These are phyloP conservation scores for Acanthosepion lycidas DNA, from an alignment of 2,888 invertebrate genomes.

Conservation along the genomic window DNA sequence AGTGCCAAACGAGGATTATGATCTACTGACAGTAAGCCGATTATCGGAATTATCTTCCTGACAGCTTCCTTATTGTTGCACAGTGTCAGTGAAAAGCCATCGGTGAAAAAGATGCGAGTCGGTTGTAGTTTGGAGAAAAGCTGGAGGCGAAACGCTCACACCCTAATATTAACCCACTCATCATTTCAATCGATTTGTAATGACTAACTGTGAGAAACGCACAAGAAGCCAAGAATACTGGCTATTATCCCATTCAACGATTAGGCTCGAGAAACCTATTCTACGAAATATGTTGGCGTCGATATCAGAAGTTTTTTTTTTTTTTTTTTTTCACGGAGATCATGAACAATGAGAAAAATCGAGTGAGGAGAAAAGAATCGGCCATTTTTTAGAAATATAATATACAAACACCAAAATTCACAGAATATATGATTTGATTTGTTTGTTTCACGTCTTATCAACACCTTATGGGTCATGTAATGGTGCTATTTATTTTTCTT, in stretches of 20 bases:
- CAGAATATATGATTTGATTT: too few species aligned
- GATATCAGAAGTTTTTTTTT: background rate
- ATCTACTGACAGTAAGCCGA: background rate
- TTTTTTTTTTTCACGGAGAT: background rate
- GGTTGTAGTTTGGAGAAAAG: background rate
- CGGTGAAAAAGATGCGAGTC: background rate
- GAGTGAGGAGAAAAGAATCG: background rate
- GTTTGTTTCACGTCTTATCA: too few species aligned
- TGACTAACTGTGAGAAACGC: background rate
- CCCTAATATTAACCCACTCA: background rate
- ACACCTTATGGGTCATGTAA: too few species aligned
- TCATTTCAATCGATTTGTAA: background rate
- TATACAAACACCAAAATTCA: too few species aligned
- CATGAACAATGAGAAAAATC: background rate
- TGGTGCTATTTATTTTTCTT: too few species aligned
- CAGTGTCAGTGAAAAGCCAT: background rate
- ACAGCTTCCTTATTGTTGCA: background rate
- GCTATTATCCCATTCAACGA: background rate
- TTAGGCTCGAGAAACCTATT: background rate
- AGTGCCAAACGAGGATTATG: background rate
- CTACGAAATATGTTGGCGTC: background rate
- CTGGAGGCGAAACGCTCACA: background rate
- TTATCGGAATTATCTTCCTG: background rate
- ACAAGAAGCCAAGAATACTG: background rate
- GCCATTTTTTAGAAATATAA: background rate